phyloP scores from a whole-genome alignment of 2,113 vertebrate species.

The Edolisoma coerulescens region DNA sequence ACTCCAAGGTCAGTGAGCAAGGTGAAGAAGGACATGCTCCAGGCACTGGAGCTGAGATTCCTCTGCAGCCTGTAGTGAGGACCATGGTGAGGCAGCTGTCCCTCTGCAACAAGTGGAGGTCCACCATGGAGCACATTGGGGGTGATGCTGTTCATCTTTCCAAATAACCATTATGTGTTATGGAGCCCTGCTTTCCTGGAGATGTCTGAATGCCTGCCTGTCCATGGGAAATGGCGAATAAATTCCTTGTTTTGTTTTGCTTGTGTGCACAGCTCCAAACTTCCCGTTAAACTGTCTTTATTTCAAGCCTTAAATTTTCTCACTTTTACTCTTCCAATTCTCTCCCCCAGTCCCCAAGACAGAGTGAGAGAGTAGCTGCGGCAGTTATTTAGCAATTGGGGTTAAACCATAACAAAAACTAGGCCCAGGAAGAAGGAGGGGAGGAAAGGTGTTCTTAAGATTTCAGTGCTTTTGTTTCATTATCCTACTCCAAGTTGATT shows the following conservation, averaged over 20 bases:
- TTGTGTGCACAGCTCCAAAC: background rate
- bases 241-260: background rate
- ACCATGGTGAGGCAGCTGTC: background rate
- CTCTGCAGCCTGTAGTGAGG: background rate
- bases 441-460: background rate
- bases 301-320: background rate
- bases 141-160: background rate
- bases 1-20: background rate
- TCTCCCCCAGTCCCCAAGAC: background rate
- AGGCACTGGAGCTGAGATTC: background rate
- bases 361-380: background rate
- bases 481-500: background rate
- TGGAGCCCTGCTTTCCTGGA: background rate
- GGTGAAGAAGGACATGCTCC: background rate
- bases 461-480: background rate
- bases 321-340: background rate
- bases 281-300: background rate
- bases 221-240: background rate
- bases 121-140: accelerated
- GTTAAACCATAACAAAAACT: background rate
- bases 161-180: background rate
- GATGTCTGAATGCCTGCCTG: background rate
- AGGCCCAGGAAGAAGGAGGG: background rate
- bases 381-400: background rate
- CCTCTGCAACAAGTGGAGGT: background rate